These are phyloP conservation scores for Ataeniobius toweri DNA, from an alignment of 2,797 vertebrate genomes.

Conservation along the genomic window DNA sequence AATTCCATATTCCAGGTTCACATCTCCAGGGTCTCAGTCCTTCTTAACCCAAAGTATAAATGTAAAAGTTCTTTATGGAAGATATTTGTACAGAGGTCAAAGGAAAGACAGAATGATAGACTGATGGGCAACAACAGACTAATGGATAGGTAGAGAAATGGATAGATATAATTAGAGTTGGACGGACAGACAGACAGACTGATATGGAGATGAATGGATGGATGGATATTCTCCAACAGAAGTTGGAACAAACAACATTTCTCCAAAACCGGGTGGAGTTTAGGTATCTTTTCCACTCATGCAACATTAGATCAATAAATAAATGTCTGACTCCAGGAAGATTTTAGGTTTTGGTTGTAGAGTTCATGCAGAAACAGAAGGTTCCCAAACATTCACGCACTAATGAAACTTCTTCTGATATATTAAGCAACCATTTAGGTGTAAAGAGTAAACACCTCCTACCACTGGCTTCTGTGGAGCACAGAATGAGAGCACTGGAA, in stretches of 20 bases:
- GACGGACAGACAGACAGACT: neutral
- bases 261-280: neutral
- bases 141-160: neutral
- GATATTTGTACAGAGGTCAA: neutral
- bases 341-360: neutral
- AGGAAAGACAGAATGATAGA: neutral
- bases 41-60: neutral
- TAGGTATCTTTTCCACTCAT: neutral
- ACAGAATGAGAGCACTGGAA: conserved; percentile 8
- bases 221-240: neutral
- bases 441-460: neutral
- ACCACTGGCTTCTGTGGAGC: conserved; percentile 1
- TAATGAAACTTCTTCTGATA: neutral
- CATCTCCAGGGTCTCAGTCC: neutral
- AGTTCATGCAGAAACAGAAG: neutral
- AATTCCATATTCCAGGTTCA: neutral
- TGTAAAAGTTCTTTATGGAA: neutral
- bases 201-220: too few species aligned
- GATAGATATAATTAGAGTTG: neutral
- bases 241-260: neutral
- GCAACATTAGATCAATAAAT: neutral
- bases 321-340: neutral
- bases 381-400: neutral
- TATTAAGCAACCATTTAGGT: neutral
- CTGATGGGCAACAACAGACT: neutral